A percentile compares a stretch with the other conserved stretches of the same genome.
Conservation (phyloP, 2,888 invertebrate genomes). For the Pristionchus japonicus region DNA sequence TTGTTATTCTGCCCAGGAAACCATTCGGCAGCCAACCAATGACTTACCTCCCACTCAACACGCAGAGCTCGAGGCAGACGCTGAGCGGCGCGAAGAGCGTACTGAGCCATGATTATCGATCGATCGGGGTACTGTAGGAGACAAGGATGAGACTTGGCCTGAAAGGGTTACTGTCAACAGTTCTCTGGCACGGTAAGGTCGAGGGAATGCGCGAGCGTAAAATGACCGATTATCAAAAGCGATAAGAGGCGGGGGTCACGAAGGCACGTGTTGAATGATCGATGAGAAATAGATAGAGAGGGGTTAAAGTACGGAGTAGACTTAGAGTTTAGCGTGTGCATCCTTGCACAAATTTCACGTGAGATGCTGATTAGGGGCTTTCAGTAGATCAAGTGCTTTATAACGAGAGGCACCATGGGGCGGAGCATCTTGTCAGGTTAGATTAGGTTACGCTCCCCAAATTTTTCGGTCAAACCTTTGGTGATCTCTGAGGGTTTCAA, state of each 20-base stretch:
- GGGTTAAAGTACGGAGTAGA: slow-evolving; percentile 33
- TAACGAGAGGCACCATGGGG: background rate
- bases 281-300: background rate
- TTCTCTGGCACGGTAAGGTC: background rate
- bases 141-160: slow-evolving; percentile 2
- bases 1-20: background rate
- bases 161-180: background rate
- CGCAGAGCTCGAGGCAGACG: slow-evolving; percentile 61
- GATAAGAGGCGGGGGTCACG: background rate
- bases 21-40: background rate
- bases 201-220: background rate
- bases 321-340: background rate
- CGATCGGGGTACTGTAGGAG: background rate
- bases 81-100: slow-evolving; percentile 55
- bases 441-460: background rate
- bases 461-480: background rate
- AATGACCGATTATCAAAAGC: slow-evolving; percentile 8
- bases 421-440: background rate
- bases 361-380: background rate
- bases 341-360: background rate
- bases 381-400: background rate
- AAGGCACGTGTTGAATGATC: slow-evolving; percentile 1
- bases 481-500: slow-evolving; percentile 9
- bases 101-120: slow-evolving; percentile 47
- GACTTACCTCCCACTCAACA: slow-evolving; percentile 59